These are phyloP conservation scores for Acrocera orbiculus DNA, from an alignment of 2,888 invertebrate species.

Conservation along the genomic window DNA sequence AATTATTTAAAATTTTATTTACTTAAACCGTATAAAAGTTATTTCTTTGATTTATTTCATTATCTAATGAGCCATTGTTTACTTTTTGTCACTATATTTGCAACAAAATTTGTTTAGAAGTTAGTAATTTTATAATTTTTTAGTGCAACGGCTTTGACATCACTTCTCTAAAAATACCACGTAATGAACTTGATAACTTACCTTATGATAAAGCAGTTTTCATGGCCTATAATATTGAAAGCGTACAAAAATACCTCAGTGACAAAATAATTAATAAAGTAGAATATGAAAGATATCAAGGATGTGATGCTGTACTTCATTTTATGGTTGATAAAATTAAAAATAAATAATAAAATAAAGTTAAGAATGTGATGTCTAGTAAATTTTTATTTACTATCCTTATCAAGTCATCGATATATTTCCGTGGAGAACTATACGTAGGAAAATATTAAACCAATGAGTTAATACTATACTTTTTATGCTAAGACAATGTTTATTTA, in stretches of 20 bases:
- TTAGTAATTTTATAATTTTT: conserved; percentile 3
- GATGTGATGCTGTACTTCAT: conserved; percentile 29
- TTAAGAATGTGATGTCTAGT: background rate
- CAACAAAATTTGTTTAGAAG: background rate
- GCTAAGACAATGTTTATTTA: no score
- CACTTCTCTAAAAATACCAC: conserved; percentile 35
- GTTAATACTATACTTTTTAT: no score
- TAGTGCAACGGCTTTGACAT: conserved; percentile 37
- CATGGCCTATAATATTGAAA: conserved; percentile 33
- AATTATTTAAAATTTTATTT: no score
- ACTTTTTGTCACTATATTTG: no score
- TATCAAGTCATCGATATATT: no score
- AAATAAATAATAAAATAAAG: conserved; percentile 1
- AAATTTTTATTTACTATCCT: no score
- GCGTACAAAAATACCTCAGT: conserved; percentile 24
- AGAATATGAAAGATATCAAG: conserved; percentile 28
- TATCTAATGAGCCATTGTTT: no score
- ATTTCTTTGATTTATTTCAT: no score
- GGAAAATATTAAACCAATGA: no score
- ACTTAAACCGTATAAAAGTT: no score
- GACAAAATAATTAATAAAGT: conserved; percentile 26
- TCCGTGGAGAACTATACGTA: no score
- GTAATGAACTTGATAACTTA: conserved; percentile 34
- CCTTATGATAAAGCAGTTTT: conserved; percentile 36
- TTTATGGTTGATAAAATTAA: conserved; percentile 22